Conservation (phyloP, 2,113 vertebrate genomes). For the Empidonax traillii region DNA sequence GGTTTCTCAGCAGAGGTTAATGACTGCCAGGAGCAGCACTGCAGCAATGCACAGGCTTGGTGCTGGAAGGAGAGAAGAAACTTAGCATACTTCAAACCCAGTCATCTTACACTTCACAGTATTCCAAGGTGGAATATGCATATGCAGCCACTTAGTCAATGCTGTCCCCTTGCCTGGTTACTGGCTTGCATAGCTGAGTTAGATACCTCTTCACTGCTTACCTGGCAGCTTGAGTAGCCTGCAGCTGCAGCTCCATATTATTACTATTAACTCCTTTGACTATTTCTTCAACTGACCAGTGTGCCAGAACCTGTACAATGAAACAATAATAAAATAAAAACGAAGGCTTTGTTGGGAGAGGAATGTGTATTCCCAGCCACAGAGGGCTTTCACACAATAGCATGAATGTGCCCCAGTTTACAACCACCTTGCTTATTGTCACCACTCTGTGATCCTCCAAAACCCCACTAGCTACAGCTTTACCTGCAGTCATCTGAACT, state of each 20-base stretch:
- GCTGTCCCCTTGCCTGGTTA: background rate
- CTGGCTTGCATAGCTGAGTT: background rate
- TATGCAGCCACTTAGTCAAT: background rate
- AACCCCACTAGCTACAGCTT: background rate
- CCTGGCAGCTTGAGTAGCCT: conserved; percentile 91
- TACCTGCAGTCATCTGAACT: background rate
- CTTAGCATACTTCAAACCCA: background rate
- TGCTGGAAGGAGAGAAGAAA: background rate
- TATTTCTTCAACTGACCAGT: conserved; percentile 90
- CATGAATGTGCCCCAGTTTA: fast-evolving
- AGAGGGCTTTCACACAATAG: background rate
- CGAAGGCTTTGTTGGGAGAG: background rate
- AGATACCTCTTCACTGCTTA: conserved; percentile 44
- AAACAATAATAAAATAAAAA: background rate
- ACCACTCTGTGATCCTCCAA: background rate
- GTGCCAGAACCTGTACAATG: conserved; percentile 74
- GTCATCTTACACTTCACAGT: background rate
- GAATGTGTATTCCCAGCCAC: fast-evolving
- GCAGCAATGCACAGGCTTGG: background rate
- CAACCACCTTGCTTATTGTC: background rate
- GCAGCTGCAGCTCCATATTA: conserved; percentile 81
- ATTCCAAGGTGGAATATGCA: background rate
- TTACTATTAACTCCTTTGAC: conserved; percentile 80
- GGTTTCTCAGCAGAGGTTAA: background rate
- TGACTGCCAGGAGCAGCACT: background rate